Evolutionary conservation across 2,113 vertebrate species (phyloP).

Genomic region (Alligator sinensis): DNA sequence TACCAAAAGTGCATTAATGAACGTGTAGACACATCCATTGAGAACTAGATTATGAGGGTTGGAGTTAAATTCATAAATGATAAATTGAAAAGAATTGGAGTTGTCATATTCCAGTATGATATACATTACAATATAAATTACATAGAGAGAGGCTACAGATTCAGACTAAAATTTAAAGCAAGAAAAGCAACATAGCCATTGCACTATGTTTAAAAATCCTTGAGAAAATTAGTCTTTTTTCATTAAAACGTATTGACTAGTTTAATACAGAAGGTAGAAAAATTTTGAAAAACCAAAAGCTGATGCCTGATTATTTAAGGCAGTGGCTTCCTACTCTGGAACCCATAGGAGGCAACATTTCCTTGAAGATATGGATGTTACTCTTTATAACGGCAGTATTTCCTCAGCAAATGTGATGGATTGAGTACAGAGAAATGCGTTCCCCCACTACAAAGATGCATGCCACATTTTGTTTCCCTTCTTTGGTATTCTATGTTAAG

Average conservation of each 20-base stretch:
- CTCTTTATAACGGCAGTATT: background rate
- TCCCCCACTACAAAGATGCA: background rate
- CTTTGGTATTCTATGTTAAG: background rate
- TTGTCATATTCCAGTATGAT: background rate
- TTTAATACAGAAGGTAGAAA: too few relatives aligned
- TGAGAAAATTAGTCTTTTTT: background rate
- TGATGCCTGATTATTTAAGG: too few relatives aligned
- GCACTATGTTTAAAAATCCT: background rate
- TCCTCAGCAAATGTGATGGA: too few relatives aligned
- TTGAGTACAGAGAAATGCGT: background rate
- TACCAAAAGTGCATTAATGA: too few relatives aligned
- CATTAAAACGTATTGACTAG: background rate
- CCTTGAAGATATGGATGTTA: background rate
- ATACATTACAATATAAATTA: background rate
- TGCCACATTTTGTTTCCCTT: background rate
- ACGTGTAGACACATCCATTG: too few relatives aligned
- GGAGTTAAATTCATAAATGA: background rate
- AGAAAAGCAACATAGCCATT: background rate
- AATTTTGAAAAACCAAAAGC: too few relatives aligned
- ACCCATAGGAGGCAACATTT: background rate
- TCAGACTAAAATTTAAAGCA: background rate
- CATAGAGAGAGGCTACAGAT: background rate
- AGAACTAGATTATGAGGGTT: too few relatives aligned
- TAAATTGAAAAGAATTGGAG: background rate
- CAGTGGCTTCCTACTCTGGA: too few relatives aligned